phyloP scores from a whole-genome alignment of 2,888 invertebrate genomes.

The Drosophila mercatorum region DNA sequence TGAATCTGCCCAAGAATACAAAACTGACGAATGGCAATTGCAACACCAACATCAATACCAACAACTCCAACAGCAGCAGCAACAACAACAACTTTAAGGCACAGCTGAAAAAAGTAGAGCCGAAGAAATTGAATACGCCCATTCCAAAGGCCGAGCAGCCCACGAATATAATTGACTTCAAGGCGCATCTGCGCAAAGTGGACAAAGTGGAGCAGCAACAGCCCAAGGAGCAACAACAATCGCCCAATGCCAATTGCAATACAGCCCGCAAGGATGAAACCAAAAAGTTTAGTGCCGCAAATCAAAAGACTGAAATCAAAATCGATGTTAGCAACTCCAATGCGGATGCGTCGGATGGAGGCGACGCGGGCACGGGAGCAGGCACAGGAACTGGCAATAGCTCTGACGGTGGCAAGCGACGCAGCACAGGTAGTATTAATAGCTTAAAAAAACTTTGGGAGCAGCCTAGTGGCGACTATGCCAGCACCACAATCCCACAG shows the following conservation, averaged over 20 bases:
- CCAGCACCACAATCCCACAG: slow-evolving; percentile 70
- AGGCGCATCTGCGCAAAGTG: slow-evolving; percentile 92
- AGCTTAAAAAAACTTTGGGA: slow-evolving; percentile 97
- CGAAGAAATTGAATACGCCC: slow-evolving; percentile 86
- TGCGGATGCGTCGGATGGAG: slow-evolving; percentile 48
- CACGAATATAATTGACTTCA: slow-evolving; percentile 91
- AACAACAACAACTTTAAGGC: slow-evolving; percentile 86
- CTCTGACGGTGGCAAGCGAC: slow-evolving; percentile 90
- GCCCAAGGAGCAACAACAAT: slow-evolving; percentile 31
- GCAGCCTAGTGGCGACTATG: slow-evolving; percentile 85
- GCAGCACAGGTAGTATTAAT: slow-evolving; percentile 96
- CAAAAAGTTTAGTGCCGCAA: slow-evolving; percentile 58
- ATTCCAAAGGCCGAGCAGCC: slow-evolving; percentile 86
- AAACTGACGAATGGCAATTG: slow-evolving; percentile 70
- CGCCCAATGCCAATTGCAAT: slow-evolving; percentile 56
- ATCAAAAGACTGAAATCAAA: slow-evolving; percentile 85
- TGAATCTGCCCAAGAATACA: slow-evolving; percentile 87
- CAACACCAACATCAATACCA: slow-evolving; percentile 44
- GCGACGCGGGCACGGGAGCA: slow-evolving; percentile 3
- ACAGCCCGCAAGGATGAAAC: slow-evolving; percentile 54
- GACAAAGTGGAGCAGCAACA: slow-evolving; percentile 85
- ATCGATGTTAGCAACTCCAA: slow-evolving; percentile 81
- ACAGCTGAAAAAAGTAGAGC: slow-evolving; percentile 91
- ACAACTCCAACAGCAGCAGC: slow-evolving; percentile 16
- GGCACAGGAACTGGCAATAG: slow-evolving; percentile 28